These are phyloP conservation scores for Climacteris rufus DNA, from an alignment of 2,113 vertebrate genomes.

Conservation along the genomic window DNA sequence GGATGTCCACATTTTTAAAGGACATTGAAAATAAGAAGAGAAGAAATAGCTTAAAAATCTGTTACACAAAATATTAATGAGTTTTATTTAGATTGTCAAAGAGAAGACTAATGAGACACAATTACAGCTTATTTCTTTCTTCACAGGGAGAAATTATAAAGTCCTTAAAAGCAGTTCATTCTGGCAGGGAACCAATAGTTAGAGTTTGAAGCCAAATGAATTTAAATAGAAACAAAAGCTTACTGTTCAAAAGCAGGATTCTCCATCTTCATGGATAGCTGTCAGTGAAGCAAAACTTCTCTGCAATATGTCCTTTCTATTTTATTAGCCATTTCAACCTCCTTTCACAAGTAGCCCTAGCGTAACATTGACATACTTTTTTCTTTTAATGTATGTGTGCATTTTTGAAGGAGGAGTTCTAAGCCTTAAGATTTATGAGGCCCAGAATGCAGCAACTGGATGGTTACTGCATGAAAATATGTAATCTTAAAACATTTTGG, in stretches of 20 bases:
- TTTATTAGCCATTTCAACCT: background rate
- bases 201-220: background rate
- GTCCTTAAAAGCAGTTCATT: background rate
- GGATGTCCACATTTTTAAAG: background rate
- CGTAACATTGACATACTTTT: background rate
- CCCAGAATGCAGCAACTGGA: background rate
- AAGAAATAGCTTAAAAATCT: background rate
- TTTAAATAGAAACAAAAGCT: background rate
- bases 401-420: background rate
- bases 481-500: background rate
- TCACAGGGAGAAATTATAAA: background rate
- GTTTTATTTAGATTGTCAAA: background rate
- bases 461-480: background rate
- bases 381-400: background rate
- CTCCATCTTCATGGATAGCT: background rate
- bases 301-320: background rate
- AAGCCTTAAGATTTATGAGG: background rate
- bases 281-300: background rate
- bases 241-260: rapidly evolving
- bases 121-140: background rate
- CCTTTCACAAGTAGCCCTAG: background rate
- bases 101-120: background rate
- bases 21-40: background rate
- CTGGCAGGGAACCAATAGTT: background rate
- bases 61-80: background rate